Conservation (phyloP, 2,113 vertebrate species). For the Pelecanoides urinatrix region DNA sequence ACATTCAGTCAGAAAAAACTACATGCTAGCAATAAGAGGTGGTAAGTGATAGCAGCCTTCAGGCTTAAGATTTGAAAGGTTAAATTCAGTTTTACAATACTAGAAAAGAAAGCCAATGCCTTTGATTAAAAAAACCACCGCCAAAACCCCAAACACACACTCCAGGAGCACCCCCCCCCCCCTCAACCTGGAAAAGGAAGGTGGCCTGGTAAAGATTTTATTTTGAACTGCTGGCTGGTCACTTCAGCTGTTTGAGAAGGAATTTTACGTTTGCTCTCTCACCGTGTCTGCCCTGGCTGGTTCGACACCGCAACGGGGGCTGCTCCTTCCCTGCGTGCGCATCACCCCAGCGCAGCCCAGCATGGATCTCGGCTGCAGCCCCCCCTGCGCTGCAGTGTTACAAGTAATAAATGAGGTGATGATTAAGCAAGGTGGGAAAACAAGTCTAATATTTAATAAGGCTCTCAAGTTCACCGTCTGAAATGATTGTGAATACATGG, state of each 20-base stretch:
- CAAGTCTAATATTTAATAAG: not conserved
- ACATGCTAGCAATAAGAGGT: not conserved
- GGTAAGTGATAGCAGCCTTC: not conserved
- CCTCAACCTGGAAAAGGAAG: not conserved
- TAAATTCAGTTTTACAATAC: not conserved
- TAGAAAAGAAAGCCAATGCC: not conserved
- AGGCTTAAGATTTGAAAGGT: not conserved
- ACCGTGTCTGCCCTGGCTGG: not conserved
- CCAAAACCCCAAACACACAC: not conserved
- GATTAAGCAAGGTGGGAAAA: not conserved
- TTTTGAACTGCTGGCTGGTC: not conserved
- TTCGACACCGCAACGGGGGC: not conserved
- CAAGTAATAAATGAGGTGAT: not conserved
- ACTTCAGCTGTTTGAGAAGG: not conserved
- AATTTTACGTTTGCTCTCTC: not conserved
- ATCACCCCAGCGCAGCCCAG: not conserved
- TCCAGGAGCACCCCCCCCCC: not conserved
- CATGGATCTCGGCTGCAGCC: not conserved
- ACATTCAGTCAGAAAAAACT: not conserved
- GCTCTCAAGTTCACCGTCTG: not conserved
- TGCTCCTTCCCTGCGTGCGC: not conserved
- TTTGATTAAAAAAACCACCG: not conserved
- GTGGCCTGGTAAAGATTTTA: not conserved
- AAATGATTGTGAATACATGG: not conserved
- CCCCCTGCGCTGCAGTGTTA: not conserved